A percentile compares a stretch with the other conserved stretches of the same genome.
These are phyloP conservation scores for Parambassis ranga DNA, from an alignment of 2,797 vertebrate species.

Conservation along the genomic window DNA sequence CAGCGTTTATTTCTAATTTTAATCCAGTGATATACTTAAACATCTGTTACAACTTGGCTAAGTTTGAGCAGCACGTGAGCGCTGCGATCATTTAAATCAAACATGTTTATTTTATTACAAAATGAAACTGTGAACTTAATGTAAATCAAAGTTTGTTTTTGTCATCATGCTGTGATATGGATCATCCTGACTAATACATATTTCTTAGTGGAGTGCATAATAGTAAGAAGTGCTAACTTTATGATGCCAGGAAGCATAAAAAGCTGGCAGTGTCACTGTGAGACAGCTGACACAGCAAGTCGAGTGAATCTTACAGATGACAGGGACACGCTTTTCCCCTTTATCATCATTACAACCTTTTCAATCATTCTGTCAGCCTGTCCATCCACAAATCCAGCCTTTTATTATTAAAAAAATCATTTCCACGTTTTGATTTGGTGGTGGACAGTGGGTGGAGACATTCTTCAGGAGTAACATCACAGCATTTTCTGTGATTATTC, in stretches of 20 bases:
- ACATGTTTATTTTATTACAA: background rate
- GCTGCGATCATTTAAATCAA: background rate
- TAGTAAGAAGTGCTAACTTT: constrained; percentile 16
- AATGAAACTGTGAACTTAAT: background rate
- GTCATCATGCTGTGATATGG: background rate
- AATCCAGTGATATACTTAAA: background rate
- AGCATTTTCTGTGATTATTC: constrained; percentile 26
- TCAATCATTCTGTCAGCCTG: background rate
- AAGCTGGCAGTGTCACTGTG: background rate
- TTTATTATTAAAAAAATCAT: constrained; percentile 18
- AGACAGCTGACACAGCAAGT: constrained; percentile 4
- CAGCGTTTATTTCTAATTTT: no score
- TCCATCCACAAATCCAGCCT: constrained; percentile 7
- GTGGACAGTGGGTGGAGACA: constrained; percentile 18
- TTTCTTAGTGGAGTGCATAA: background rate
- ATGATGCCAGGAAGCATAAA: constrained; percentile 21
- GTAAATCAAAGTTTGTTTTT: background rate
- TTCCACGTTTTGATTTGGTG: constrained; percentile 26
- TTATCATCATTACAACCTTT: background rate
- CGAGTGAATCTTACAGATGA: constrained; percentile 17
- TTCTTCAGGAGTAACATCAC: constrained; percentile 26
- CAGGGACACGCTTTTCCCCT: constrained; percentile 3
- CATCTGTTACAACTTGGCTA: background rate
- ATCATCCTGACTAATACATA: background rate
- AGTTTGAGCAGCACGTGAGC: background rate